Conservation (phyloP, 2,888 invertebrate species). For the Latrodectus elegans region DNA sequence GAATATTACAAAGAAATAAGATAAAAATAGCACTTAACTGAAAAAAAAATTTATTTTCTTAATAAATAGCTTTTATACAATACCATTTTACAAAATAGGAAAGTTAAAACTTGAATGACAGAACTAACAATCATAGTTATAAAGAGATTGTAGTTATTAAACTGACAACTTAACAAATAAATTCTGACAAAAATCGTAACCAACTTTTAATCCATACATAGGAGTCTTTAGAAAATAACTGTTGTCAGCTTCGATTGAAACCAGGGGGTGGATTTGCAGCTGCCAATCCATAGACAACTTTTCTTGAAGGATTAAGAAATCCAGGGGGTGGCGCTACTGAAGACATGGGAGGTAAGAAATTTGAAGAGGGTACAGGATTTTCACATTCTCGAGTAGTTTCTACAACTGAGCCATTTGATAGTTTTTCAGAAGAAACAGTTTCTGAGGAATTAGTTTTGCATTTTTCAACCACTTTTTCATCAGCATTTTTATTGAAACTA, state of each 20-base stretch:
- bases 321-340: conserved; percentile 38
- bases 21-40: no score
- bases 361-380: neutral
- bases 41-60: neutral
- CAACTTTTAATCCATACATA: conserved; percentile 60
- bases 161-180: neutral
- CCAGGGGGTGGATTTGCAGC: conserved; percentile 58
- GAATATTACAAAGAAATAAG: no score
- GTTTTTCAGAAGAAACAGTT: neutral
- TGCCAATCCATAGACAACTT: conserved; percentile 48
- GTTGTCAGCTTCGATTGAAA: conserved; percentile 60
- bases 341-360: neutral
- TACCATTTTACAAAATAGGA: neutral
- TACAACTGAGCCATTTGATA: conserved; percentile 5
- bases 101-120: neutral
- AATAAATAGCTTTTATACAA: neutral
- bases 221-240: conserved; percentile 33
- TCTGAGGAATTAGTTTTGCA: neutral
- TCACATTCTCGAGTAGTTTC: neutral
- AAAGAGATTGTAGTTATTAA: neutral
- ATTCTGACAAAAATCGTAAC: conserved; percentile 28
- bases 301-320: conserved; percentile 54
- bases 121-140: neutral
- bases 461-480: neutral
- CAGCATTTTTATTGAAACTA: neutral